Evolutionary conservation across 2,888 invertebrate genomes (phyloP).

Genomic region (Agrochola circellaris): DNA sequence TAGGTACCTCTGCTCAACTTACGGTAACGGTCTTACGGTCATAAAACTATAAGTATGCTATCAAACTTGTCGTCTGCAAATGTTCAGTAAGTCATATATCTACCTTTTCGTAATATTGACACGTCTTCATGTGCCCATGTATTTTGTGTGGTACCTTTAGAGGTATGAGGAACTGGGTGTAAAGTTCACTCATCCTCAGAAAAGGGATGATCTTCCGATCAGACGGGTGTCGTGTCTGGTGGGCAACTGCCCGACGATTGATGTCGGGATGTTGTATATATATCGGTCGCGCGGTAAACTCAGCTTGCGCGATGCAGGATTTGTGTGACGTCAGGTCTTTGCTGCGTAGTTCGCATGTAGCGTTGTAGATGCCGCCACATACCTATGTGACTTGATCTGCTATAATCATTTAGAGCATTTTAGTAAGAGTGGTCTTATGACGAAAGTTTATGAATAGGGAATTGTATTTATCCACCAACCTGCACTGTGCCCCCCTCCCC

Average conservation of each 20-base stretch:
- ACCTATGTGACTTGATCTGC: background rate
- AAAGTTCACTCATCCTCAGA: too few relatives aligned
- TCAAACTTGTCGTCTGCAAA: constrained; percentile 14
- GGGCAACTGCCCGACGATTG: too few relatives aligned
- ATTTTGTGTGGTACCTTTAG: background rate
- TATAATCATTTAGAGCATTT: background rate
- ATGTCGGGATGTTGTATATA: too few relatives aligned
- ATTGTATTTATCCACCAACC: background rate
- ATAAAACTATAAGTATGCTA: constrained; percentile 18
- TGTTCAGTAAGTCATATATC: background rate
- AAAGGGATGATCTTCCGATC: too few relatives aligned
- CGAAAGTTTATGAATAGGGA: background rate
- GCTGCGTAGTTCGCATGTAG: too few relatives aligned
- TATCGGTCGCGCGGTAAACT: too few relatives aligned
- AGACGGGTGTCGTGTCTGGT: too few relatives aligned
- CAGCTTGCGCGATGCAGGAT: too few relatives aligned
- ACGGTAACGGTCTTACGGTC: background rate
- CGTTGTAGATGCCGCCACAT: too few relatives aligned
- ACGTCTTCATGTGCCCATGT: background rate
- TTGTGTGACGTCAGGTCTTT: too few relatives aligned
- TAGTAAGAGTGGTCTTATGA: background rate
- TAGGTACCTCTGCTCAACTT: background rate
- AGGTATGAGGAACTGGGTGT: too few relatives aligned
- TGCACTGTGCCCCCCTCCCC: background rate
- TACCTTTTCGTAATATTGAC: constrained; percentile 2